Evolutionary conservation across 23 tunicate genomes (phyloP), one percentile per base, ranked within the genome.

Genomic region (Trididemnum miniatum): DNA sequence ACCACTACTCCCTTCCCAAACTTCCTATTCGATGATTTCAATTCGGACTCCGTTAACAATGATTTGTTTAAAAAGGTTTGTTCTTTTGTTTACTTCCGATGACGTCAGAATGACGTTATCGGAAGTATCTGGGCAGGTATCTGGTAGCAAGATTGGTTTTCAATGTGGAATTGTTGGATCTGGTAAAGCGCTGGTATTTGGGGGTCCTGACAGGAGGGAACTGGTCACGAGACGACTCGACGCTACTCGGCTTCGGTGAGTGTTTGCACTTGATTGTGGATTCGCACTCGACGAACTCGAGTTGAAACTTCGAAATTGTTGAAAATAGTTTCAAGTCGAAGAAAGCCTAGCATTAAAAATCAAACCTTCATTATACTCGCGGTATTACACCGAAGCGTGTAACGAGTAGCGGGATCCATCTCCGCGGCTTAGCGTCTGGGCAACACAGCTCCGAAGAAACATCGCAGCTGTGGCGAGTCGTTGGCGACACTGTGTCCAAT

Each of bases 181-280:
- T 23, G 97, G 89, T 35, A 92, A 87, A 65, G 65, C 97, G 31
- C 77, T 92, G 27, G 97, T 92, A 5, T 92, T 83, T 65, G 59
- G 69, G 44, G 80, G 66, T 7, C 31, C 31, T 0, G 89, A 83
- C 15, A 29, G 20, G 1, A 57, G 97, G 37, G 31, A 31, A 34
- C 39, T 92, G 49, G 51, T 80, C 59, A 92, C 97, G 63, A 28
- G 30, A 34, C 97, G 82, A 18, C 72, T 84, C 5, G 76, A 92
- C 44, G 92, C 83, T 4, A 71, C 97, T 4, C 35, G 71, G 4
- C 51, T 92, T 32, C 82, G 67, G 97, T 92, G 34, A 35, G 84
- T 31, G n/a, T n/a, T n/a, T n/a, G n/a, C n/a, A n/a, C n/a, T n/a
- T n/a, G n/a, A n/a, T n/a, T n/a, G n/a, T n/a, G n/a, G n/a, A n/a